Conservation (phyloP, 2,113 vertebrate species). For the Tylochromis polylepis region DNA sequence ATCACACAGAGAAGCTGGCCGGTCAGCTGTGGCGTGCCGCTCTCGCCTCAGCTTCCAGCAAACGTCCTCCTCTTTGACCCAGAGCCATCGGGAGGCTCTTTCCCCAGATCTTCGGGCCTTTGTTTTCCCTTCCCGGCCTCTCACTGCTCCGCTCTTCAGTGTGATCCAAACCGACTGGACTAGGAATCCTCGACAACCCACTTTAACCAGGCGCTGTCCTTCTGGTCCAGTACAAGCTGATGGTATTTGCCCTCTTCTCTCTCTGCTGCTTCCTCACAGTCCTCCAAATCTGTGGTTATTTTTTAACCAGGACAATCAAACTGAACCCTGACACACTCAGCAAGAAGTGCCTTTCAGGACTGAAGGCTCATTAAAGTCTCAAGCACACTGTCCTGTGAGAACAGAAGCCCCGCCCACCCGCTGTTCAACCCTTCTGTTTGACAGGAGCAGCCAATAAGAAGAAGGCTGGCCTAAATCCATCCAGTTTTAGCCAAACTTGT, state of each 20-base stretch:
- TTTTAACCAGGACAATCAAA: not conserved
- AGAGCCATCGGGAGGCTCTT: rapidly evolving
- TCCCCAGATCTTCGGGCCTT: rapidly evolving
- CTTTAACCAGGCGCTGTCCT: not conserved
- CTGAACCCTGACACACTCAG: not conserved
- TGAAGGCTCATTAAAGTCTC: not conserved
- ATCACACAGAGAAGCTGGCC: not conserved
- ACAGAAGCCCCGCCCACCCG: not conserved
- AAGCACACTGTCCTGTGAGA: not conserved
- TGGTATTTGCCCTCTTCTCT: not conserved
- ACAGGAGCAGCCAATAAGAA: not conserved
- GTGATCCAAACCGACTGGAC: not conserved
- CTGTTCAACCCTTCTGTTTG: not conserved
- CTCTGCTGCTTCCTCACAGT: not conserved
- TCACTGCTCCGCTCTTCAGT: not conserved
- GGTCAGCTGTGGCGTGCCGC: not conserved
- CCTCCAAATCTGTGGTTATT: no score
- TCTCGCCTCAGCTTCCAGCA: not conserved
- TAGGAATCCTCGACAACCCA: rapidly evolving
- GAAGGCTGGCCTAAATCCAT: not conserved
- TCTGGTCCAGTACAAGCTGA: not conserved
- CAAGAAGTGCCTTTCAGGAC: not conserved
- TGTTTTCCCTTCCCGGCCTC: not conserved
- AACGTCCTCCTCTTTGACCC: not conserved
- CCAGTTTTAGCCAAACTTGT: not conserved